Evolutionary conservation across 2,888 invertebrate genomes (phyloP).

Genomic region (Camptogramma bilineatum): DNA sequence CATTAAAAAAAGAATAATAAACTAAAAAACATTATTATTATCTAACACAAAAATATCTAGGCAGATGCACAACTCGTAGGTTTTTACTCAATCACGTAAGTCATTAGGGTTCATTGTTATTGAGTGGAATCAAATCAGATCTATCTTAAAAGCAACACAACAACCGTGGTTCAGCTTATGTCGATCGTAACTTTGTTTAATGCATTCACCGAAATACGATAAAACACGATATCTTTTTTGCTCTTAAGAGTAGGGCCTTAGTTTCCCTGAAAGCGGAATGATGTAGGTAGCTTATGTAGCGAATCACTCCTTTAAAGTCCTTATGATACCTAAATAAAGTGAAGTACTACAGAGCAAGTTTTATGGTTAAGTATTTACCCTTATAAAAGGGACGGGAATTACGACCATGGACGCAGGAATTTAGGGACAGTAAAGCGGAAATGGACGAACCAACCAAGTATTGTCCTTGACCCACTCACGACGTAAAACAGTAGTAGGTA

Average conservation of each 20-base stretch:
- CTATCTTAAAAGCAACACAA: background rate
- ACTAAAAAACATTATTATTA: too few relatives aligned
- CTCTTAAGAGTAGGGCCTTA: background rate
- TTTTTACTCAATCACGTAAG: background rate
- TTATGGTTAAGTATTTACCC: background rate
- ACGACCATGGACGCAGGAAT: background rate
- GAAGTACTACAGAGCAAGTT: background rate
- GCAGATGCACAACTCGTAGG: background rate
- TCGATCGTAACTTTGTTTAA: background rate
- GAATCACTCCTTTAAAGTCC: background rate
- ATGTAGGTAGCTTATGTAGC: background rate
- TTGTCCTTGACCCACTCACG: conserved; percentile 40
- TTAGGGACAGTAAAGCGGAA: conserved; percentile 8
- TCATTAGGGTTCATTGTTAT: background rate
- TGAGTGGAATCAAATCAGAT: background rate
- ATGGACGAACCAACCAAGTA: conserved; percentile 5
- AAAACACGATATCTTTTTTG: background rate
- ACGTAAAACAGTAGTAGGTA: conserved; percentile 7
- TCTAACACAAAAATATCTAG: background rate
- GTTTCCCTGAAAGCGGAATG: background rate
- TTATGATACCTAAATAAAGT: background rate
- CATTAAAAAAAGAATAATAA: too few relatives aligned
- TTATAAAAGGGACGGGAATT: background rate
- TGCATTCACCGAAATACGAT: background rate
- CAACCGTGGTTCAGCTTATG: background rate